Evolutionary conservation across 2,113 vertebrate species (phyloP).

Genomic region (Passer montanus): DNA sequence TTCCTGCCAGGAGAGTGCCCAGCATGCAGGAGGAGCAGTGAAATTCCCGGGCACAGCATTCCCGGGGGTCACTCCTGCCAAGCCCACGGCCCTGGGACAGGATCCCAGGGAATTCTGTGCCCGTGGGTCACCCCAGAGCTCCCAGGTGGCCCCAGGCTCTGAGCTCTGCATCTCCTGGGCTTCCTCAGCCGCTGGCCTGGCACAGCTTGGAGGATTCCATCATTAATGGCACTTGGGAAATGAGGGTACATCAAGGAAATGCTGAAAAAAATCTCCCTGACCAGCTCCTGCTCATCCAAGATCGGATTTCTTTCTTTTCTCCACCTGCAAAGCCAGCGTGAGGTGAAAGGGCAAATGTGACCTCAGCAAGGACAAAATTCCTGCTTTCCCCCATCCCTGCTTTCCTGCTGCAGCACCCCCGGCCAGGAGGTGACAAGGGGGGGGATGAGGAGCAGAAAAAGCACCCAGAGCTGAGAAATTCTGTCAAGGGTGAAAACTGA

Average conservation of each 20-base stretch:
- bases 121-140: not conserved
- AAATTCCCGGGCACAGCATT: not conserved
- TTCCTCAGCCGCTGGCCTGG: not conserved
- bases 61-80: not conserved
- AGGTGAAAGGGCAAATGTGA: rapidly evolving
- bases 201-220: not conserved
- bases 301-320: rapidly evolving
- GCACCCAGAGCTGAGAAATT: not conserved
- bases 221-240: not conserved
- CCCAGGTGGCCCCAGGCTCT: not conserved
- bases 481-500: not conserved
- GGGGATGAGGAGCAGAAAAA: rapidly evolving
- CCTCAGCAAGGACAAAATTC: not conserved
- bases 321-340: rapidly evolving
- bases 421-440: not conserved
- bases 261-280: rapidly evolving
- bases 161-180: not conserved
- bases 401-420: not conserved
- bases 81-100: rapidly evolving
- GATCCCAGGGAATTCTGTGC: not conserved
- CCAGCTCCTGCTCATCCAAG: not conserved
- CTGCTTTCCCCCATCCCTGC: not conserved
- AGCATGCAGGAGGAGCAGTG: rapidly evolving
- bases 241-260: rapidly evolving
- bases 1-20: not conserved